Conservation (phyloP, 2,888 invertebrate genomes). For the Tinea semifulvella region DNA sequence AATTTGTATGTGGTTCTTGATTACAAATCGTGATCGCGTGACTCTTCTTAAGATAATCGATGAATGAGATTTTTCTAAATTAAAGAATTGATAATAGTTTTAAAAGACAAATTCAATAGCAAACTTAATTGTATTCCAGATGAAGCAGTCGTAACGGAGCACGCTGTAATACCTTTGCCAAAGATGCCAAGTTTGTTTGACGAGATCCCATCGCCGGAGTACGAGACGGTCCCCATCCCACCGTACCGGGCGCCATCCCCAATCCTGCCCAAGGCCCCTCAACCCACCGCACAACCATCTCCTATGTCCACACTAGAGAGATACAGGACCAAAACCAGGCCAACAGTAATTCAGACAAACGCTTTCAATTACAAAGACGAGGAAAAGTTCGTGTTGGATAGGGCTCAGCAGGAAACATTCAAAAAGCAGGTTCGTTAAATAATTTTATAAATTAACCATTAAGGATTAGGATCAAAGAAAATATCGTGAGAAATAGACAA, state of each 20-base stretch:
- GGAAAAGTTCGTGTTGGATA: slow-evolving; percentile 77
- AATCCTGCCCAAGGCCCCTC: slow-evolving; percentile 34
- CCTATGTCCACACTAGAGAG: slow-evolving; percentile 59
- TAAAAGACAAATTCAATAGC: no score
- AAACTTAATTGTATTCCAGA: slow-evolving; percentile 56
- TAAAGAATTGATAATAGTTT: no score
- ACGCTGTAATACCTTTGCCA: slow-evolving; percentile 71
- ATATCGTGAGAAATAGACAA: no score
- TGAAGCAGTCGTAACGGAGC: slow-evolving; percentile 70
- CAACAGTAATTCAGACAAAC: slow-evolving; percentile 43
- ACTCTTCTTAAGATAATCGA: no score
- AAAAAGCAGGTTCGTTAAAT: slow-evolving; percentile 49
- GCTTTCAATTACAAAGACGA: slow-evolving; percentile 51
- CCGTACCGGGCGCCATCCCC: slow-evolving; percentile 47
- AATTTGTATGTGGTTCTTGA: no score
- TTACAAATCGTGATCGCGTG: no score
- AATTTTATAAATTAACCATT: no score
- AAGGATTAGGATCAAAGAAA: no score
- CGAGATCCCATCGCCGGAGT: slow-evolving; percentile 44
- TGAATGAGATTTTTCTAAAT: no score
- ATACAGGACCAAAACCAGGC: slow-evolving; percentile 50
- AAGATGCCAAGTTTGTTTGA: slow-evolving; percentile 66
- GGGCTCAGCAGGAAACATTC: slow-evolving; percentile 65
- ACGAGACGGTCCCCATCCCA: slow-evolving; percentile 35
- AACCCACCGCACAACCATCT: slow-evolving; percentile 31